Evolutionary conservation across 2,888 invertebrate species (phyloP), one percentile per base, ranked within the genome.

Genomic region (Eustalomyia histrio): DNA sequence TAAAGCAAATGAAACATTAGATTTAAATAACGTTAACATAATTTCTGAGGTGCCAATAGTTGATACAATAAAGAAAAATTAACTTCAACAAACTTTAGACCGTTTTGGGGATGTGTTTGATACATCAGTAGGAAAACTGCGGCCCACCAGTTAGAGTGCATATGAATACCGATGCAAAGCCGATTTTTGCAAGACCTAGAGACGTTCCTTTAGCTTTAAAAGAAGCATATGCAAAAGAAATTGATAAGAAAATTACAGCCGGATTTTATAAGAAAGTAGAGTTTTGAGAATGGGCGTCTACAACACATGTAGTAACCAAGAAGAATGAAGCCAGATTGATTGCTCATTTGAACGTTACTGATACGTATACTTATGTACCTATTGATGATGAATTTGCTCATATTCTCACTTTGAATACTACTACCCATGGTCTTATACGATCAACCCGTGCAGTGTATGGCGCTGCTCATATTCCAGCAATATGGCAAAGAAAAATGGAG

Each of bases 401-500:
- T 29, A 65, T 73, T 14, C 71, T 67, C 18, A 76, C 50, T 39
- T 69, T 72, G 17, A 67, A 72, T 12, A 72, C 67, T 39, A 6
- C 35, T 3, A 75, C 79, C 1, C 79, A 79, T 16, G 79, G 73
- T 5, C 43, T 79, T 10, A 74, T 74, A 43, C 33, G 64, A 43
- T 72, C 72, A 10, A 76, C 16, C 18, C 67, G 72, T 17, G 72
- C 79, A 17, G 75, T 72, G 6, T 75, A 81, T 18, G 78, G 78
- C 10, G 78, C 78, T 14, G 71, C 75, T 10, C 78, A 81, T 58
- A 78, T 81, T n/a, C 75, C 82, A 1, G 75, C 75, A n/a, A 76
- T 81, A 33, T 78, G 78, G 71, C 74, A 78, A 35, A 57, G 72
- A 43, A 58, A 17, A 52, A 65, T 72, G 63, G 57, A 67, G 12